Evolutionary conservation across 2,797 vertebrate genomes (phyloP).

Genomic region (Pterois miles): DNA sequence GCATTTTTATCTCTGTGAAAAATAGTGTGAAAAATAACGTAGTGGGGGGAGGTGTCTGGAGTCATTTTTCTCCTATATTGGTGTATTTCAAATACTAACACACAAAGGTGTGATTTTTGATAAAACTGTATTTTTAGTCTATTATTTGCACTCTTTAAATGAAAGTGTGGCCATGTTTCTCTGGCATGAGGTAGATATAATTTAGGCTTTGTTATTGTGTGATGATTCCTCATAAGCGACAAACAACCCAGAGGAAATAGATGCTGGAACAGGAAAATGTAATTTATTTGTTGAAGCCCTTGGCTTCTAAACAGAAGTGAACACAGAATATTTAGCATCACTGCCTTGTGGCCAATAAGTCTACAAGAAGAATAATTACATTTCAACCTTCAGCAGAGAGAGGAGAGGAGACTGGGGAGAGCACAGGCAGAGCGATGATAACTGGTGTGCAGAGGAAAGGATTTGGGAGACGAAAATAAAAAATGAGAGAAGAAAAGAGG

Average conservation of each 20-base stretch:
- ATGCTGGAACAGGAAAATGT: neutral
- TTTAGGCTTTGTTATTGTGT: neutral
- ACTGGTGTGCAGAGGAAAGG: neutral
- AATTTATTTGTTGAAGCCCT: slow-evolving; percentile 16
- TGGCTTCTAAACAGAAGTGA: slow-evolving; percentile 19
- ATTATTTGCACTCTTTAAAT: neutral
- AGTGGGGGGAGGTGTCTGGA: neutral
- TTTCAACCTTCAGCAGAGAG: slow-evolving; percentile 5
- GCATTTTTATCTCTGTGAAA: no score
- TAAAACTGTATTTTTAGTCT: slow-evolving; percentile 5
- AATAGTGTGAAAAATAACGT: neutral
- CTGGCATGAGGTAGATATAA: neutral
- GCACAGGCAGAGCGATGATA: neutral
- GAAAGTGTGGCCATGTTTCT: neutral
- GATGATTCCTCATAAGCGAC: slow-evolving; percentile 16
- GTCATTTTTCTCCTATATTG: neutral
- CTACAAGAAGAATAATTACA: slow-evolving; percentile 26
- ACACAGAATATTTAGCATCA: slow-evolving; percentile 21
- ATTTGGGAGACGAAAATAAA: neutral
- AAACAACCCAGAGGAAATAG: neutral
- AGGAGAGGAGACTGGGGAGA: slow-evolving; percentile 2
- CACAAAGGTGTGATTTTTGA: neutral
- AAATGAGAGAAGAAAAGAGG: neutral
- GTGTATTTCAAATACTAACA: slow-evolving; percentile 1
- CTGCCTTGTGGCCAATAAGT: slow-evolving; percentile 2